Conservation (phyloP, 2,113 vertebrate genomes). For the Mirounga angustirostris region DNA sequence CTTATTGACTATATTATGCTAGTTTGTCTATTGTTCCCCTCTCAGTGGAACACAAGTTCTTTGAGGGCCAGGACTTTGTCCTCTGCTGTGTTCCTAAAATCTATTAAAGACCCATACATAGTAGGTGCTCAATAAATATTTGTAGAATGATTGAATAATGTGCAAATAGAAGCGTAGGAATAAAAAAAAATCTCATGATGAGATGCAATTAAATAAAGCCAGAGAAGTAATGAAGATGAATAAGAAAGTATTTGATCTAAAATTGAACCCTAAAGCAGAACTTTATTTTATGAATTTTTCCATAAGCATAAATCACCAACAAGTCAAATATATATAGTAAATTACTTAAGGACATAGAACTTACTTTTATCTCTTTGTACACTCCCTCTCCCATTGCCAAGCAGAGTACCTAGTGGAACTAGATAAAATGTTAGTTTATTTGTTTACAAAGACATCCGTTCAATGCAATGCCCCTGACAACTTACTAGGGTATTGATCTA, state of each 20-base stretch:
- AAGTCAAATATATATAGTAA: not conserved
- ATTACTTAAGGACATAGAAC: not conserved
- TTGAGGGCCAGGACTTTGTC: not conserved
- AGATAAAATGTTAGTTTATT: conserved; percentile 57
- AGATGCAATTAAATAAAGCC: conserved; percentile 34
- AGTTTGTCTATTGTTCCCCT: not conserved
- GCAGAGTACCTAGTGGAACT: not conserved
- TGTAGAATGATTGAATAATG: not conserved
- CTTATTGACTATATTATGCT: not conserved
- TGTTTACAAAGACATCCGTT: conserved; percentile 66
- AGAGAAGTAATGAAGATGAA: conserved; percentile 3
- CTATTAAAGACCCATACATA: not conserved
- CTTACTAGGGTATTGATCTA: conserved; percentile 69
- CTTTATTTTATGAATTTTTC: conserved; percentile 42
- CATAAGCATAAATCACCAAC: conserved; percentile 20
- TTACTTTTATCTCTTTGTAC: not conserved
- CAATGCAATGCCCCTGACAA: conserved; percentile 24
- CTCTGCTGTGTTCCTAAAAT: not conserved
- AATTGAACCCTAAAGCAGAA: not conserved
- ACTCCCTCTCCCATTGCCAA: not conserved
- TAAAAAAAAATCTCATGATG: not conserved
- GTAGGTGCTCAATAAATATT: not conserved
- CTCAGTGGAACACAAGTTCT: not conserved
- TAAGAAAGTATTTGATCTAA: not conserved
- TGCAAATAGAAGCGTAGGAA: not conserved